phyloP scores from a whole-genome alignment of 2,797 vertebrate genomes.

The Lagocephalus sceleratus region DNA sequence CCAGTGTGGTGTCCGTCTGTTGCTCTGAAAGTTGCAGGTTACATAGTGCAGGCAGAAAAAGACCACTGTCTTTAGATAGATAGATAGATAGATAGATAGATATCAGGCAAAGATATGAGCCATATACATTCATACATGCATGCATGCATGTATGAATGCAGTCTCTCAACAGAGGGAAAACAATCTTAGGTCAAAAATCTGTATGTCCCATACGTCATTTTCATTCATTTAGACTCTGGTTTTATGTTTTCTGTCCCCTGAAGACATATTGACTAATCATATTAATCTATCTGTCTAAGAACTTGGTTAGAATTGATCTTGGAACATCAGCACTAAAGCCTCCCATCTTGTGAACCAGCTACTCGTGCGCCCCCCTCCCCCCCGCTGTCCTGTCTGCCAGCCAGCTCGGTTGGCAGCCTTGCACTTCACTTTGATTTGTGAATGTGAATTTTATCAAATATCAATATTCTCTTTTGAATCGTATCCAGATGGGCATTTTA shows the following conservation, averaged over 20 bases:
- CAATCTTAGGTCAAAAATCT: neutral
- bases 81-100: no score
- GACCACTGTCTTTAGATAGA: neutral
- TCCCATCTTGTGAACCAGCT: constrained; percentile 36
- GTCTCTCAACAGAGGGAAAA: no score
- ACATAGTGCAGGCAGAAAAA: neutral
- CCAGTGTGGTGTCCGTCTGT: no score
- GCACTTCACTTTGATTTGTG: constrained; percentile 62
- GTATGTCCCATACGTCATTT: neutral
- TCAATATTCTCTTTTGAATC: constrained; percentile 66
- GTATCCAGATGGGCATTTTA: constrained; percentile 55
- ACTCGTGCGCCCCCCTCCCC: constrained; percentile 20
- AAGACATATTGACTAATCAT: neutral
- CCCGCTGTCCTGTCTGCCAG: constrained; percentile 22
- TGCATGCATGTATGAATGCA: neutral
- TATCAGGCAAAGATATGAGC: neutral
- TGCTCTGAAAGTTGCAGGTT: no score
- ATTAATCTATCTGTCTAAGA: constrained; percentile 2
- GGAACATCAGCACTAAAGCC: constrained; percentile 40
- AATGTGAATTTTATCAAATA: constrained; percentile 63
- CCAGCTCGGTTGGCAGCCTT: constrained; percentile 34
- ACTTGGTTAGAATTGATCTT: constrained; percentile 54
- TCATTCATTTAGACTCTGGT: neutral
- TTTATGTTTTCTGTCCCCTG: neutral
- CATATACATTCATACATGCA: neutral